phyloP scores from a whole-genome alignment of 1,140 invertebrate genomes.

The Drosophila orosa region DNA sequence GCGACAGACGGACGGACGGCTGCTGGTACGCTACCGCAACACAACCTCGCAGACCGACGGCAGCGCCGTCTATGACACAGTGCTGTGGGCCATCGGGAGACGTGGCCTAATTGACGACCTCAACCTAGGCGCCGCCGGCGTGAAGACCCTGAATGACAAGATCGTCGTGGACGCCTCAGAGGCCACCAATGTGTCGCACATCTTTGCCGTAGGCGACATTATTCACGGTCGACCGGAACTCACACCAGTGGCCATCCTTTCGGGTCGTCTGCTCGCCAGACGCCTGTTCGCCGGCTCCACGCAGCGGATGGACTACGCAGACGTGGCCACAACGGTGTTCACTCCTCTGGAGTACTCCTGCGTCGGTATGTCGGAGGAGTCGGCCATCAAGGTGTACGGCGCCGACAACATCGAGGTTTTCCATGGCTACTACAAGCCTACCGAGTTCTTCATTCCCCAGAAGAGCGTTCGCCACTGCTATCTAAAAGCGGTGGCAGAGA shows the following conservation, averaged over 20 bases:
- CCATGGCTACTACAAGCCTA: slow-evolving; percentile 96
- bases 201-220: slow-evolving; percentile 98
- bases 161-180: slow-evolving; percentile 89
- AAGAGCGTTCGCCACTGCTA: slow-evolving; percentile 91
- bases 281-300: slow-evolving; percentile 88
- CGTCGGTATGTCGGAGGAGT: slow-evolving; percentile 97
- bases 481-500: slow-evolving; percentile 90
- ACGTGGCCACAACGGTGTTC: slow-evolving; percentile 98
- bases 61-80: slow-evolving; percentile 92
- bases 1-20: slow-evolving; percentile 87
- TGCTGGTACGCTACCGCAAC: slow-evolving; percentile 89
- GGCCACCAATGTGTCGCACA: slow-evolving; percentile 93
- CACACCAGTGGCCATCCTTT: slow-evolving; percentile 98
- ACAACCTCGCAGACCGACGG: slow-evolving; percentile 85
- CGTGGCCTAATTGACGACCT: slow-evolving; percentile 89
- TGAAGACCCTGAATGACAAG: slow-evolving; percentile 86
- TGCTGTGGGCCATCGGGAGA: slow-evolving; percentile 93
- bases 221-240: slow-evolving; percentile 94
- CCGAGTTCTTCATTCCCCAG: slow-evolving; percentile 97
- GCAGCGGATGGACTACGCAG: slow-evolving; percentile 93
- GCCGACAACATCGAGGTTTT: slow-evolving; percentile 92
- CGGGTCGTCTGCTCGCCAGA: slow-evolving; percentile 93
- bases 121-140: slow-evolving; percentile 89
- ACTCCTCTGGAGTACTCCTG: slow-evolving; percentile 98
- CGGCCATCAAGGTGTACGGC: slow-evolving; percentile 88